Percentiles rank a stretch among this genome's conserved stretches.
Conservation (phyloP, 1,140 invertebrate genomes). For the Holcopasites calliopsidis region DNA sequence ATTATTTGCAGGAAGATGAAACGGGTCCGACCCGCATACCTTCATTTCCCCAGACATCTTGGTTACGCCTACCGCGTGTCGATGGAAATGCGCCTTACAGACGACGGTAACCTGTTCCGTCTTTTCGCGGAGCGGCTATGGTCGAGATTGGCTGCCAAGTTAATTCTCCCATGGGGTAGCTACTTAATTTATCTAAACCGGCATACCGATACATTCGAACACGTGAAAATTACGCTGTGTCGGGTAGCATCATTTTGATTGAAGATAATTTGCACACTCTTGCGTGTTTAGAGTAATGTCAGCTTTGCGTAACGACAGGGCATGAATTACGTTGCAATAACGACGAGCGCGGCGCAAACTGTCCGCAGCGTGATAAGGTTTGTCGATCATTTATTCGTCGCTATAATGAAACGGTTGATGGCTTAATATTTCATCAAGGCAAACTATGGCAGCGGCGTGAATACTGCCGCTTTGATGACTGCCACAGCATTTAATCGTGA, state of each 20-base stretch:
- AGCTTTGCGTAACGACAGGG: slow-evolving; percentile 28
- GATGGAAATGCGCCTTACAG: slow-evolving; percentile 58
- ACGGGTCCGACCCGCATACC: slow-evolving; percentile 58
- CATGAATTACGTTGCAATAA: slow-evolving; percentile 4
- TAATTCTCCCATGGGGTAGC: slow-evolving; percentile 42
- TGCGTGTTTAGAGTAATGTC: too few relatives aligned
- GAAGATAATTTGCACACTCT: too few relatives aligned
- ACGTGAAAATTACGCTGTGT: too few relatives aligned
- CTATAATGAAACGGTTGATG: slow-evolving; percentile 39
- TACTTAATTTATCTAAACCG: slow-evolving; percentile 60
- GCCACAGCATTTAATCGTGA: slow-evolving; percentile 56
- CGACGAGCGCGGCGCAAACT: slow-evolving; percentile 6
- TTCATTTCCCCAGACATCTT: slow-evolving; percentile 67
- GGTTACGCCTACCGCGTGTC: slow-evolving; percentile 61
- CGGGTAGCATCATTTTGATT: neutral
- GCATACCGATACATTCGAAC: slow-evolving; percentile 34
- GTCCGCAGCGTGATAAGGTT: slow-evolving; percentile 28
- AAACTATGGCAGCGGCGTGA: slow-evolving; percentile 32
- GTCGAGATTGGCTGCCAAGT: slow-evolving; percentile 54
- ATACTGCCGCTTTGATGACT: slow-evolving; percentile 52
- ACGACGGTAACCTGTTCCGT: slow-evolving; percentile 42
- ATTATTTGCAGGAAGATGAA: slow-evolving; percentile 69
- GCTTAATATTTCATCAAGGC: slow-evolving; percentile 57
- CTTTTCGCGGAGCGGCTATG: slow-evolving; percentile 33
- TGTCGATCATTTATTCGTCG: slow-evolving; percentile 45